phyloP scores from a whole-genome alignment of 2,113 vertebrate species.

The Sakesphorus luctuosus region DNA sequence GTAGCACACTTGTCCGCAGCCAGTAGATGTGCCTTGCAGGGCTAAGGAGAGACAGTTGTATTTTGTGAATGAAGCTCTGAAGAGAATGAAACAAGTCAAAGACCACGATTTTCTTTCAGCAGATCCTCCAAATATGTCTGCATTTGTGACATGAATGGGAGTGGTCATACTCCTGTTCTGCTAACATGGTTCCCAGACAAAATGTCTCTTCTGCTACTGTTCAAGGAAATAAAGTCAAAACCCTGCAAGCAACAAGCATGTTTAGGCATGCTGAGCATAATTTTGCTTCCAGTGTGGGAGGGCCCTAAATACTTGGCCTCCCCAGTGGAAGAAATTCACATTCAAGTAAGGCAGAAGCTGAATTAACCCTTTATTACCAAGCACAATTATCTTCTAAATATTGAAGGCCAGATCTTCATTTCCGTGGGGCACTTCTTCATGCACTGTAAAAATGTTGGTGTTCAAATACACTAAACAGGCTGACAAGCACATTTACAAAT shows the following conservation, averaged over 20 bases:
- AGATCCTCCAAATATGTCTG: background rate
- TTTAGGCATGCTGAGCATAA: constrained; percentile 33
- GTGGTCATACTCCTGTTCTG: background rate
- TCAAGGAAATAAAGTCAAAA: constrained; percentile 34
- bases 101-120: background rate
- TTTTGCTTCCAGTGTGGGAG: constrained; percentile 49
- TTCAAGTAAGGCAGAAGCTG: background rate
- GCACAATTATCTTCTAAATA: background rate
- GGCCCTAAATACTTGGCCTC: constrained; percentile 33
- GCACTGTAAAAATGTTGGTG: background rate
- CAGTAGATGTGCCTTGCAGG: background rate
- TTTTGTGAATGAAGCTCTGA: constrained; percentile 18
- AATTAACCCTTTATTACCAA: constrained; percentile 45
- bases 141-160: background rate
- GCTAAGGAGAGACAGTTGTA: background rate
- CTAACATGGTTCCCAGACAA: constrained; percentile 22
- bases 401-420: background rate
- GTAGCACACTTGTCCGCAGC: background rate
- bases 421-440: background rate
- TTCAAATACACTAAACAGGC: background rate
- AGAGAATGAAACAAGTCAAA: background rate
- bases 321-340: constrained; percentile 15
- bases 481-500: background rate
- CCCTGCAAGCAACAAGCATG: constrained; percentile 12
- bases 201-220: constrained; percentile 39